Percentiles rank a stretch among this genome's conserved stretches.
phyloP scores from a whole-genome alignment of 2,113 vertebrate species.

The Scomber scombrus region DNA sequence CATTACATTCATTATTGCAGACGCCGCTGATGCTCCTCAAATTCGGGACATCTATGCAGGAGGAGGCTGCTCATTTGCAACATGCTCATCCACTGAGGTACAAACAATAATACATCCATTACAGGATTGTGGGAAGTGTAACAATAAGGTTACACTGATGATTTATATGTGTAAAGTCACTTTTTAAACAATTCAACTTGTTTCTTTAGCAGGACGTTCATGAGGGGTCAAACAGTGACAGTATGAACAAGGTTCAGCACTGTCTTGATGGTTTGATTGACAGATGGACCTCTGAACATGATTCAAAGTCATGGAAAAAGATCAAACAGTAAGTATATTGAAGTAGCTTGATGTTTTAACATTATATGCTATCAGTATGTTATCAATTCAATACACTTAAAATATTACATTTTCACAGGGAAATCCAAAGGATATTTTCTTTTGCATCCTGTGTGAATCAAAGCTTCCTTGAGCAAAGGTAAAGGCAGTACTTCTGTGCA shows the following conservation, averaged over 20 bases:
- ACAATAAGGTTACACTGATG: too few species aligned
- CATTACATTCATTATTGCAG: slow-evolving; percentile 47
- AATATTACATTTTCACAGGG: slow-evolving; percentile 54
- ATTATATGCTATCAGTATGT: too few species aligned
- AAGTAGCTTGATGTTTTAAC: background rate
- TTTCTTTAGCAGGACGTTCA: slow-evolving; percentile 37
- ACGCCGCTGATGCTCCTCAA: background rate
- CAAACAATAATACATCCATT: background rate
- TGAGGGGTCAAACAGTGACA: background rate
- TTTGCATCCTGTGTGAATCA: slow-evolving; percentile 69
- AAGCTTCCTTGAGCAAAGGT: slow-evolving; percentile 78
- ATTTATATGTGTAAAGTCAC: too few species aligned
- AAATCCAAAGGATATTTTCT: slow-evolving; percentile 70
- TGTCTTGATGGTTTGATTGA: slow-evolving; percentile 54
- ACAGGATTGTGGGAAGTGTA: background rate
- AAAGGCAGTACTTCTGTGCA: background rate
- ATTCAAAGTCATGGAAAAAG: slow-evolving; percentile 49
- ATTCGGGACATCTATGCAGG: slow-evolving; percentile 71
- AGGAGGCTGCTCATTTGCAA: slow-evolving; percentile 71
- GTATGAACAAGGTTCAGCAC: background rate
- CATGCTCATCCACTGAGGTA: slow-evolving; percentile 59
- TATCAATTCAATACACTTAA: background rate
- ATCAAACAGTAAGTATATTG: slow-evolving; percentile 42
- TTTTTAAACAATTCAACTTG: background rate
- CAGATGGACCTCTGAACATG: slow-evolving; percentile 55